Percentiles rank a stretch among this genome's conserved stretches.
These are phyloP conservation scores for Mus spicilegus DNA, from an alignment of 2,113 vertebrate genomes.

Conservation along the genomic window DNA sequence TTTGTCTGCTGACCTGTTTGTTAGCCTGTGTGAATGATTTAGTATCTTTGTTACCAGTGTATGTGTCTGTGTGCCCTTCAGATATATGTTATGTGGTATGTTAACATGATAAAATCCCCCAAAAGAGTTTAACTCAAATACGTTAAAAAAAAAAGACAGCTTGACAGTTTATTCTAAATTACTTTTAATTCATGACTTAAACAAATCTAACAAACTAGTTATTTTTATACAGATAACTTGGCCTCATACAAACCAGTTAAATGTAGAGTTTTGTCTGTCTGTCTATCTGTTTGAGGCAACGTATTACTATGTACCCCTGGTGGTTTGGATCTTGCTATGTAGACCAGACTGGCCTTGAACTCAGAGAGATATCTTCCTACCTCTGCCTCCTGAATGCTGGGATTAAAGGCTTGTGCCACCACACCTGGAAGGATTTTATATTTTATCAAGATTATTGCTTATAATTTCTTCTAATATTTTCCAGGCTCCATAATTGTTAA, in stretches of 20 bases:
- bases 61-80: not conserved
- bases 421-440: not conserved
- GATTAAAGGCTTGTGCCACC: not conserved
- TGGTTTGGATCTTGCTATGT: not conserved
- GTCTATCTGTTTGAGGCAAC: not conserved
- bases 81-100: not conserved
- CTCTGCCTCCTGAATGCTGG: not conserved
- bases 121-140: not conserved
- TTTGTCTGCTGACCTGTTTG: not conserved
- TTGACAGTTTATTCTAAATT: not conserved
- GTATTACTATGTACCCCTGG: not conserved
- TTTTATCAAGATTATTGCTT: not conserved
- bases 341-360: not conserved
- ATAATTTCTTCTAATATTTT: not conserved
- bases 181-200: not conserved
- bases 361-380: not conserved
- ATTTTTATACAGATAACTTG: not conserved
- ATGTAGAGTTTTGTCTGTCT: not conserved
- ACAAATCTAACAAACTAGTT: not conserved
- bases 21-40: not conserved
- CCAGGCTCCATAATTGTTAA: not conserved
- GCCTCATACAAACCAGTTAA: not conserved
- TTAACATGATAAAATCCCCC: not conserved
- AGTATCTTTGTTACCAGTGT: no score
- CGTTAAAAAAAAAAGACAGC: not conserved